These are phyloP conservation scores for Elephas maximus DNA, from an alignment of 2,113 vertebrate species.

Conservation along the genomic window DNA sequence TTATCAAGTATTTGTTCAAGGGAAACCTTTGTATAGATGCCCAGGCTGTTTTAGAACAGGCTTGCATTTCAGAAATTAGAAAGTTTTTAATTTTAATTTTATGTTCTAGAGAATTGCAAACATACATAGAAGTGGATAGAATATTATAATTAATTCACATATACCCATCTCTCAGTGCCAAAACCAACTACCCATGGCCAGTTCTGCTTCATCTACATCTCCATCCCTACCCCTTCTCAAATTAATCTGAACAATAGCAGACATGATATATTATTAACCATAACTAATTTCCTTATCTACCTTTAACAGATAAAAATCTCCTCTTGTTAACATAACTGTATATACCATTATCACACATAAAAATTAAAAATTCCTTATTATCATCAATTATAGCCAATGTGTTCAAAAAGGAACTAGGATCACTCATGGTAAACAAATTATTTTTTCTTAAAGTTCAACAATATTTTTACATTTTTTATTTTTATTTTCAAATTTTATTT, in stretches of 20 bases:
- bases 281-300: background rate
- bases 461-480: background rate
- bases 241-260: background rate
- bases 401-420: background rate
- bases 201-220: background rate
- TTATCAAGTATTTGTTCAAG: background rate
- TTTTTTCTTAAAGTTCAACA: background rate
- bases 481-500: constrained; percentile 1
- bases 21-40: background rate
- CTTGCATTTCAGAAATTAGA: background rate
- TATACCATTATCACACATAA: background rate
- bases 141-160: background rate
- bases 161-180: background rate
- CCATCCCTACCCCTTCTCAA: background rate
- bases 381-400: background rate
- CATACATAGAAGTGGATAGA: background rate
- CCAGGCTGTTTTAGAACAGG: background rate
- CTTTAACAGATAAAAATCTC: background rate
- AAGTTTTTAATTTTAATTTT: background rate
- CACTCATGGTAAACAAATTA: background rate
- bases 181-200: background rate
- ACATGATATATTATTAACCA: background rate
- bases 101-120: background rate
- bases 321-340: background rate
- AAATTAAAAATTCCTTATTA: constrained; percentile 8